Evolutionary conservation across 1,140 invertebrate species (phyloP).

Genomic region (Orchesella cincta): DNA sequence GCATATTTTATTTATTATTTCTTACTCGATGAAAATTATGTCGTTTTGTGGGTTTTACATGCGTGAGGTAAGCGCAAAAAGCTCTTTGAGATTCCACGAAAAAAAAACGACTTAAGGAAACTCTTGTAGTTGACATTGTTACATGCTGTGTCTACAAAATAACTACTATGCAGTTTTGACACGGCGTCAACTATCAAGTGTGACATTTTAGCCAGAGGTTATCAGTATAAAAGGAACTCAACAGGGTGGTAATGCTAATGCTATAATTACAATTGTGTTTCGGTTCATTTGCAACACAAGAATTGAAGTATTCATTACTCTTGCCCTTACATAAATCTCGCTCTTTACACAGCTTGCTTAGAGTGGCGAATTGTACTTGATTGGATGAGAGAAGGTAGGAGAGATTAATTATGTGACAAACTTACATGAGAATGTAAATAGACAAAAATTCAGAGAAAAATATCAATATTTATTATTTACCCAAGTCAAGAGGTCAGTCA

Average conservation of each 20-base stretch:
- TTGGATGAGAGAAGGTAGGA: slow-evolving; percentile 3
- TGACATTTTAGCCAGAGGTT: neutral
- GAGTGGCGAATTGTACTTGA: neutral
- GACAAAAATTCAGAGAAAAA: neutral
- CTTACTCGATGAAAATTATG: neutral
- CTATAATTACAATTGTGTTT: neutral
- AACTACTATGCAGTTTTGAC: neutral
- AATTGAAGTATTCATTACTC: neutral
- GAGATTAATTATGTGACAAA: neutral
- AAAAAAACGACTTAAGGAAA: neutral
- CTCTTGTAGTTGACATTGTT: slow-evolving; percentile 17
- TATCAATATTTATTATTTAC: slow-evolving; percentile 4
- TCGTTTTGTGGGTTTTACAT: neutral
- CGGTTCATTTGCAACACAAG: neutral
- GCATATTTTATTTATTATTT: too few relatives aligned
- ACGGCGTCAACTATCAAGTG: neutral
- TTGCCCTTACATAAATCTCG: too few relatives aligned
- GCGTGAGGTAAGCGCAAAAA: neutral
- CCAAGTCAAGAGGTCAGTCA: slow-evolving; percentile 16
- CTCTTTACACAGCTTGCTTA: neutral
- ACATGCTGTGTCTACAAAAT: neutral
- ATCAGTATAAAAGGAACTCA: neutral
- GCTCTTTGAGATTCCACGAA: neutral
- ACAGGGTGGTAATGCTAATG: neutral
- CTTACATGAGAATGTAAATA: neutral